Percentiles rank a stretch among this genome's conserved stretches.
phyloP scores from a whole-genome alignment of 2,888 invertebrate genomes.

The Oxyscelio sp. region DNA sequence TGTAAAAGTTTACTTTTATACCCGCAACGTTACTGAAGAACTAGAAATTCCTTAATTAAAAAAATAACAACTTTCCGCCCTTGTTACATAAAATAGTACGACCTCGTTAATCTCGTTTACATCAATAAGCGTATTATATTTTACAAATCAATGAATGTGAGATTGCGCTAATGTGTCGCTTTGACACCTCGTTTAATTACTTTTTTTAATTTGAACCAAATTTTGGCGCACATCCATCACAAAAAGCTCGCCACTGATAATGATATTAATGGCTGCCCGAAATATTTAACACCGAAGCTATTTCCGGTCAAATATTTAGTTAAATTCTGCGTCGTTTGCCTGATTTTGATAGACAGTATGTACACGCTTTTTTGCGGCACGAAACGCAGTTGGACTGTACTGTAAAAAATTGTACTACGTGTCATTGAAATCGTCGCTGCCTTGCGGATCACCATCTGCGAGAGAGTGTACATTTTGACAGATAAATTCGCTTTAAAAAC shows the following conservation, averaged over 20 bases:
- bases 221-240: not conserved
- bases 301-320: constrained; percentile 59
- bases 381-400: constrained; percentile 4
- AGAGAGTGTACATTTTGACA: constrained; percentile 72
- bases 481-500: constrained; percentile 74
- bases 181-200: not conserved
- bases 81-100: too few species aligned
- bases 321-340: constrained; percentile 5
- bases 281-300: constrained; percentile 21
- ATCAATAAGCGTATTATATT: constrained; percentile 25
- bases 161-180: not conserved
- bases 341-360: constrained; percentile 54
- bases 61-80: too few species aligned
- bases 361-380: constrained; percentile 44
- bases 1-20: too few species aligned
- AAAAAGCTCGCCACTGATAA: constrained; percentile 11
- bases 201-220: constrained; percentile 19
- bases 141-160: constrained; percentile 7
- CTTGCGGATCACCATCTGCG: constrained; percentile 60
- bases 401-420: constrained; percentile 62
- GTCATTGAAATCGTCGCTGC: constrained; percentile 63
- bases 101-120: too few species aligned
- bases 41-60: too few species aligned
- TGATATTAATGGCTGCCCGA: constrained; percentile 15
- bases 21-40: too few species aligned